Percentiles rank a stretch among this genome's conserved stretches.
Conservation (phyloP, 2,113 vertebrate species). For the Motacilla tschutschensis region DNA sequence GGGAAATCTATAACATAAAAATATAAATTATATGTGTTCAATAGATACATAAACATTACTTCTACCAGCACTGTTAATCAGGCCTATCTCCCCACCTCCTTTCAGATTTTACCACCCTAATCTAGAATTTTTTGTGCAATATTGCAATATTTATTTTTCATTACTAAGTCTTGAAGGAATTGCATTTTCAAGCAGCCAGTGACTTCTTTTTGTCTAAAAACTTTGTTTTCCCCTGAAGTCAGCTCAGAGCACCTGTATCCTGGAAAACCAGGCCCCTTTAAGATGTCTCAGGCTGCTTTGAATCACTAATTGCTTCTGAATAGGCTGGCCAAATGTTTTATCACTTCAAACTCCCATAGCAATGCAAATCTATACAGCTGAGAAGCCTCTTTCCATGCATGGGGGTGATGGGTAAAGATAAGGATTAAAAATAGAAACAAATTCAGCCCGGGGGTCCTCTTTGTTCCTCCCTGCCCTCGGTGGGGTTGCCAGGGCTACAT, state of each 20-base stretch:
- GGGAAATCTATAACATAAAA: not conserved
- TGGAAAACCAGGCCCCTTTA: slow-evolving; percentile 13
- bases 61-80: not conserved
- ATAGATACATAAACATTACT: not conserved
- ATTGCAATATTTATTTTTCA: not conserved
- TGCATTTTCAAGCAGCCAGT: not conserved
- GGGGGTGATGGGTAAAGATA: slow-evolving; percentile 42
- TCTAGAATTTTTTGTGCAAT: not conserved
- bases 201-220: not conserved
- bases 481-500: slow-evolving; percentile 47
- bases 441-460: slow-evolving; percentile 20
- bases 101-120: not conserved
- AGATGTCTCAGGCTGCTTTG: slow-evolving; percentile 22
- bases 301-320: slow-evolving; percentile 42
- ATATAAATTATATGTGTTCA: not conserved
- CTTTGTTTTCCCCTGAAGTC: not conserved
- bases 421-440: slow-evolving; percentile 56
- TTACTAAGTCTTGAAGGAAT: not conserved
- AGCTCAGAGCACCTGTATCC: slow-evolving; percentile 17
- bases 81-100: not conserved
- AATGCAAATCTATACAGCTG: slow-evolving; percentile 51
- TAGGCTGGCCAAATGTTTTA: slow-evolving; percentile 40
- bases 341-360: slow-evolving; percentile 37
- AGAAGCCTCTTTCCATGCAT: slow-evolving; percentile 25
- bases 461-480: slow-evolving; percentile 23